A percentile compares a stretch with the other conserved stretches of the same genome.
Evolutionary conservation across 2,113 vertebrate species (phyloP).

Genomic region (Microcebus ravelobensis): DNA sequence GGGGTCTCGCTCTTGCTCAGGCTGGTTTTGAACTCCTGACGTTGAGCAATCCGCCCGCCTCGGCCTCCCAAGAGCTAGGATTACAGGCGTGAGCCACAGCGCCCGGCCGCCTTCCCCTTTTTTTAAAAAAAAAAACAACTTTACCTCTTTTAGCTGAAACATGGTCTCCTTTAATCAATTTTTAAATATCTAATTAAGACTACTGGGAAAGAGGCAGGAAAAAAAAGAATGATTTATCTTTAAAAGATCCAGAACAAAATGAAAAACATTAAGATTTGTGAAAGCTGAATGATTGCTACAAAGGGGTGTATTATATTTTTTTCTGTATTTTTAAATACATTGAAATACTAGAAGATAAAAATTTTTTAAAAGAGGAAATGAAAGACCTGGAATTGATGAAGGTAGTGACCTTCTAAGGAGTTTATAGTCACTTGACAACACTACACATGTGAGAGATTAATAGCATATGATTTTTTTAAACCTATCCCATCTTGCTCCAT

Average conservation of each 20-base stretch:
- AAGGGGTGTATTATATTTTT: neutral
- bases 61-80: no score
- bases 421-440: neutral
- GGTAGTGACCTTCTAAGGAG: neutral
- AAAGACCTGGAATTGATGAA: neutral
- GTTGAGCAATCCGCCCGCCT: no score
- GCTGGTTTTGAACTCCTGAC: no score
- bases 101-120: no score
- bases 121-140: neutral
- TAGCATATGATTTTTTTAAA: neutral
- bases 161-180: neutral
- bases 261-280: slow-evolving; percentile 5
- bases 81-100: no score
- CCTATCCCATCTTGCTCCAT: neutral
- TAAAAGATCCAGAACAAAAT: neutral
- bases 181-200: neutral
- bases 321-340: neutral
- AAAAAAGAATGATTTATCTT: neutral
- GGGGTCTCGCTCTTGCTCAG: no score
- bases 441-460: neutral
- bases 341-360: neutral
- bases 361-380: neutral
- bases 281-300: neutral
- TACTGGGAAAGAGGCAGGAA: neutral
- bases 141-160: neutral